phyloP scores from a whole-genome alignment of 2,113 vertebrate species.

The Tonatia bakeri region DNA sequence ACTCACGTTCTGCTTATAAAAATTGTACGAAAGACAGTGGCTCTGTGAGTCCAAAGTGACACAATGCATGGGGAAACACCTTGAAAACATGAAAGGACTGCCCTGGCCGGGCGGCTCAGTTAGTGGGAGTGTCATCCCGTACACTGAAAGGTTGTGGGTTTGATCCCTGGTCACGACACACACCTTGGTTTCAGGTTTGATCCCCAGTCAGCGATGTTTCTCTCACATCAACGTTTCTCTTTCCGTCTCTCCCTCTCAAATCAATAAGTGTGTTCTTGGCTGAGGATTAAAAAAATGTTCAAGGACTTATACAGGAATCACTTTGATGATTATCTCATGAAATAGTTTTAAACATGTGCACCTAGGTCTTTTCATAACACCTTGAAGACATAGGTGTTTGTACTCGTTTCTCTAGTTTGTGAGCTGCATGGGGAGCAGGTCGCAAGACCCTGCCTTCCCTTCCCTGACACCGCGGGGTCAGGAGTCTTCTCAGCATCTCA shows the following conservation, averaged over 20 bases:
- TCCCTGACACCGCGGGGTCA: neutral
- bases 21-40: neutral
- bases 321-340: neutral
- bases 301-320: neutral
- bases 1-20: neutral
- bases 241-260: too few species aligned
- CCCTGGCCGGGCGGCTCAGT: too few species aligned
- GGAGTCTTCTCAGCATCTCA: neutral
- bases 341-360: neutral
- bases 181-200: too few species aligned
- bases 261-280: too few species aligned
- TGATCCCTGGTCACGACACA: too few species aligned
- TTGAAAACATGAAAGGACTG: neutral
- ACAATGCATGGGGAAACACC: neutral
- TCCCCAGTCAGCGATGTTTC: too few species aligned
- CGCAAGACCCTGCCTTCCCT: too few species aligned
- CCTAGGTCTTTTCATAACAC: neutral
- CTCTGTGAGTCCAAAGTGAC: neutral
- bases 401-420: neutral
- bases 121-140: too few species aligned
- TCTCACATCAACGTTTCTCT: too few species aligned
- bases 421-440: neutral
- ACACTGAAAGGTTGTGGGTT: too few species aligned
- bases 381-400: neutral
- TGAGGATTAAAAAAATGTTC: neutral